Conservation (phyloP, 2,888 invertebrate species). For the Reticulitermes lucifugus region DNA sequence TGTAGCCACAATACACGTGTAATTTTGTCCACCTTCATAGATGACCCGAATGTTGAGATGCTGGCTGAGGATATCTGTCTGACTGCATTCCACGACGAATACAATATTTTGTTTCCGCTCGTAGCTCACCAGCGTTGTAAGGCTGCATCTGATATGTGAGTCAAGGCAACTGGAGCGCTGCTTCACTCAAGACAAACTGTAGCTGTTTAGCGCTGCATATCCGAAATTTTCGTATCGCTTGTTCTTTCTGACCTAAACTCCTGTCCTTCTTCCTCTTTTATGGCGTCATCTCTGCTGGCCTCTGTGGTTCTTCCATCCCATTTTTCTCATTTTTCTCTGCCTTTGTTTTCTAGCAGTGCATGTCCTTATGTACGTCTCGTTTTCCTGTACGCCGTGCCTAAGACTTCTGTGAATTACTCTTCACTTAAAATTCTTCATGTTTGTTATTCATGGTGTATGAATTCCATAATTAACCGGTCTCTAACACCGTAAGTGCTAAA, state of each 20-base stretch:
- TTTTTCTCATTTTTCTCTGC: constrained; percentile 39
- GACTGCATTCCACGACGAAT: no score
- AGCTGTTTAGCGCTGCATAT: constrained; percentile 10
- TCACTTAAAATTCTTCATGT: neutral
- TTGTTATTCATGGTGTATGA: no score
- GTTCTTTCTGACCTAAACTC: neutral
- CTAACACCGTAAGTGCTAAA: no score
- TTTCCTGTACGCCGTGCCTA: constrained; percentile 40
- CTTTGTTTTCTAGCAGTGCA: constrained; percentile 20
- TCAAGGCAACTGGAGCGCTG: neutral
- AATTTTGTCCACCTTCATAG: no score
- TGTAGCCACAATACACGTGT: no score
- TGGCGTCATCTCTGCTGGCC: constrained; percentile 34
- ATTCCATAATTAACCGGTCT: no score
- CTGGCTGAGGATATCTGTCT: no score
- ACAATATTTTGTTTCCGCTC: no score
- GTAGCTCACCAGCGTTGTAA: neutral
- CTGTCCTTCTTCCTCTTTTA: constrained; percentile 4
- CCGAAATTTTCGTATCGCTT: neutral
- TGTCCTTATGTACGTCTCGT: constrained; percentile 1
- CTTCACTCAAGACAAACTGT: neutral
- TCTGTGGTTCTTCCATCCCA: neutral
- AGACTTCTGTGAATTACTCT: neutral
- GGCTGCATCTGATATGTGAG: neutral
- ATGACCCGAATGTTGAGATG: no score